Evolutionary conservation across 2,113 vertebrate genomes (phyloP).

Genomic region (Cephalopholis sonnerati): DNA sequence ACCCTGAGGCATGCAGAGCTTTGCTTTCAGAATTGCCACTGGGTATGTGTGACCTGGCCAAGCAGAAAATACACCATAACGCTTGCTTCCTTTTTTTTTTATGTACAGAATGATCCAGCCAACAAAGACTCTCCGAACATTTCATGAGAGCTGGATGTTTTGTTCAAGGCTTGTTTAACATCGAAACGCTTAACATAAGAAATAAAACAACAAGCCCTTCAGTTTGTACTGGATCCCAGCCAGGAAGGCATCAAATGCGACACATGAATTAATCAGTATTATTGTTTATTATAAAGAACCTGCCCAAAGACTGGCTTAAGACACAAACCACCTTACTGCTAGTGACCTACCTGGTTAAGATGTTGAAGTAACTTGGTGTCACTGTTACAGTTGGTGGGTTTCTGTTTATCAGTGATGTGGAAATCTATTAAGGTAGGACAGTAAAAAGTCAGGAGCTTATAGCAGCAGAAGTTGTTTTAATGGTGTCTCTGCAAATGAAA

Average conservation of each 20-base stretch:
- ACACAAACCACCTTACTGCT: not conserved
- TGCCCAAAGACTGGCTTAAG: not conserved
- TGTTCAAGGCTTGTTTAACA: slow-evolving; percentile 1
- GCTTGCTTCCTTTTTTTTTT: not conserved
- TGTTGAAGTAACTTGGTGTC: not conserved
- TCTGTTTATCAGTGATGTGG: not conserved
- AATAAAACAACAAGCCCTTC: not conserved
- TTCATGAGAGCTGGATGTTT: not conserved
- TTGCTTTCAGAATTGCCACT: slow-evolving; percentile 8
- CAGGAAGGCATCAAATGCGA: not conserved
- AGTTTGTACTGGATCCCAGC: not conserved
- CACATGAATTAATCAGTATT: not conserved
- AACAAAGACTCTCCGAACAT: not conserved
- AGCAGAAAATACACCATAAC: not conserved
- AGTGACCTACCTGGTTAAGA: not conserved
- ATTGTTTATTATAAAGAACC: not conserved
- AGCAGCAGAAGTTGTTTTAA: not conserved
- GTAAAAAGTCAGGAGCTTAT: not conserved
- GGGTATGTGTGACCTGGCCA: slow-evolving; percentile 16
- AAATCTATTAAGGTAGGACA: not conserved
- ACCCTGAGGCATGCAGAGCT: slow-evolving; percentile 8
- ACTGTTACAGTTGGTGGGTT: not conserved
- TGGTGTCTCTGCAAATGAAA: not conserved
- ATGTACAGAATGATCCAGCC: not conserved
- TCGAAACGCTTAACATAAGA: not conserved